phyloP scores from a whole-genome alignment of 1,140 invertebrate genomes.

The Sminthurides bifidus region DNA sequence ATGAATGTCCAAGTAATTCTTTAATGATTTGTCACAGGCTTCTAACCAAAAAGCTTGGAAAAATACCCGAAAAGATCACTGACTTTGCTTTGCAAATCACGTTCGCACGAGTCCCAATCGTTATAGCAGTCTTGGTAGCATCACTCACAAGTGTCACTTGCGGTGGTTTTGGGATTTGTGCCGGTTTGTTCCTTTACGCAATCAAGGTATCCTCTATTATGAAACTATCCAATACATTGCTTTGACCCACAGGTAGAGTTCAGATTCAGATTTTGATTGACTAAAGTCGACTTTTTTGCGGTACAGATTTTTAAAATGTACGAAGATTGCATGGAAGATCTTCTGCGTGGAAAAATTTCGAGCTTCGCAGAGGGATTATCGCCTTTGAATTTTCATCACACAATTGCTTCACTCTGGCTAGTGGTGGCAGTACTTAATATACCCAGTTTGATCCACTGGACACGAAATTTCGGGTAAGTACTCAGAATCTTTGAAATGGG shows the following conservation, averaged over 20 bases:
- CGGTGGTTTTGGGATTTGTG: constrained; percentile 18
- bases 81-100: constrained; percentile 23
- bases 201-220: constrained; percentile 12
- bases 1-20: no score
- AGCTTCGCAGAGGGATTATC: constrained; percentile 12
- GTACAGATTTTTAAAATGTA: constrained; percentile 28
- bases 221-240: not conserved
- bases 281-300: no score
- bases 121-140: constrained; percentile 20
- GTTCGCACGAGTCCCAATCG: constrained; percentile 23
- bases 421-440: constrained; percentile 17
- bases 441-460: constrained; percentile 19
- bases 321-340: constrained; percentile 25
- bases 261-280: no score
- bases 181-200: constrained; percentile 12
- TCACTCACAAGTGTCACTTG: constrained; percentile 18
- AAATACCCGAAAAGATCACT: constrained; percentile 20
- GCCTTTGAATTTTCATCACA: constrained; percentile 25
- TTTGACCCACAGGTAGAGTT: not conserved
- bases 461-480: constrained; percentile 15
- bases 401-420: constrained; percentile 18
- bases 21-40: constrained; percentile 14
- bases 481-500: not conserved
- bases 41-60: constrained; percentile 15
- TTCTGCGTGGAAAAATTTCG: constrained; percentile 13